These are phyloP conservation scores for Cerastoderma edule DNA, from an alignment of 2,888 invertebrate species.

Conservation along the genomic window DNA sequence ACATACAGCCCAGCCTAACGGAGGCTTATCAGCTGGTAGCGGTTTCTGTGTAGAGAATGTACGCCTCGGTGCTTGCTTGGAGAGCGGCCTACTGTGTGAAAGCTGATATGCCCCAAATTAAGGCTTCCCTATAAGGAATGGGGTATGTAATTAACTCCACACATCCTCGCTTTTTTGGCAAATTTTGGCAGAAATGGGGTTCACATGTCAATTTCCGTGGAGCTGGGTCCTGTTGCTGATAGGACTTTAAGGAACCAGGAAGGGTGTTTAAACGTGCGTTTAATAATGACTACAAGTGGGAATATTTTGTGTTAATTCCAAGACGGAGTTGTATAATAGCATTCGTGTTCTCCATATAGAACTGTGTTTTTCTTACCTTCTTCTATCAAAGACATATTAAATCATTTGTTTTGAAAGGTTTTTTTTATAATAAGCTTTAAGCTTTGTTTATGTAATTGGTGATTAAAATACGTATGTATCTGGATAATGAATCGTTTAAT, in stretches of 20 bases:
- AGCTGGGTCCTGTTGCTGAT: conserved; percentile 6
- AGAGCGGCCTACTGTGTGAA: conserved; percentile 38
- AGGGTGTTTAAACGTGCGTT: not conserved
- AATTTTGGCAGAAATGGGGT: conserved; percentile 56
- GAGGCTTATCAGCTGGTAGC: conserved; percentile 15
- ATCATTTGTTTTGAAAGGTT: too few relatives aligned
- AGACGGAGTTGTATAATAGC: too few relatives aligned
- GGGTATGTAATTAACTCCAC: conserved; percentile 39
- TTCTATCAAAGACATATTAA: too few relatives aligned
- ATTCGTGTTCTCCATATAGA: too few relatives aligned
- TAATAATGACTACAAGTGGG: not conserved
- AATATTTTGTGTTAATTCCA: too few relatives aligned
- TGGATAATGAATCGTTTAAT: too few relatives aligned
- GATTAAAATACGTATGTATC: too few relatives aligned
- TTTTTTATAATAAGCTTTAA: too few relatives aligned
- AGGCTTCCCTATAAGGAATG: conserved; percentile 64
- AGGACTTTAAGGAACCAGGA: conserved; percentile 5
- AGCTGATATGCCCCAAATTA: conserved; percentile 58
- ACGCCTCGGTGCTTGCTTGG: conserved; percentile 11
- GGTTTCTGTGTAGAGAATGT: not conserved
- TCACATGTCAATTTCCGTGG: conserved; percentile 41
- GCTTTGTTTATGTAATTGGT: too few relatives aligned
- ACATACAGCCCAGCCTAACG: conserved; percentile 6
- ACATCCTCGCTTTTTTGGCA: conserved; percentile 45
- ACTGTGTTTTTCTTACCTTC: too few relatives aligned